Base-by-base conservation (phyloP, 2,113 vertebrate genomes). In the Raja brachyura region DNA sequence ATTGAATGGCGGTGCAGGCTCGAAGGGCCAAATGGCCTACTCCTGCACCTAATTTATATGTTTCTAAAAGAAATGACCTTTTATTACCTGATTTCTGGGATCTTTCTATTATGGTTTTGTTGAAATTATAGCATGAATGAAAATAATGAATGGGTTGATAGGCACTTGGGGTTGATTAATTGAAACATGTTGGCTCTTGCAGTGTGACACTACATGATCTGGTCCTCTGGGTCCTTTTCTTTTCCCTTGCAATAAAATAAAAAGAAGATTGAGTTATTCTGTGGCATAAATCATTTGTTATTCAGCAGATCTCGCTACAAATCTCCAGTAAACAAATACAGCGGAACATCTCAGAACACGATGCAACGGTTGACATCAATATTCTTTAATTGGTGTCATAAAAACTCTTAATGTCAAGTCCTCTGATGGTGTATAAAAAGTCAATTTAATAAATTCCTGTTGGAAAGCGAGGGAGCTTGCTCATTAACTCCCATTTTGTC, bases 381-480 rank as follows among this genome's bases (percentile, higher is more conserved):
- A 88, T n/a, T 56, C 61, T 88, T 88, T 88, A 88, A 88, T 88
- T 88, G 83, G 83, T 63, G 83, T 66, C 56, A 88, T 88, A 88
- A 88, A 88, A 88, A n/a, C 83, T 63, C 83, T 63, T 88, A 88
- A 88, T 88, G 83, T 63, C 83, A 88, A 31, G 59, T 88, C 83
- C 59, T 88, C 31, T 88, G 83, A n/a, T 63, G n/a, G 59, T 61
- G 63, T 88, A 63, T 88, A 88, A 88, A 88, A 88, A 88, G 83
- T 88, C 83, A 88, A 33, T 88, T 88, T 88, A 88, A 88, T 88
- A 88, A 88, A 88, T 88, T 88, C 59, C 59, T 88, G 59, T 63
- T 66, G 5, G 83, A 88, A 88, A 18, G 59, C 59, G 7, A 4
- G 5, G 13, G 83, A 61, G 63, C 63, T 63, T 88, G 83, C 83